These are phyloP conservation scores for Umimayanthus kanabou DNA, from an alignment of 92 coral and sea anemone genomes.

Conservation along the genomic window DNA sequence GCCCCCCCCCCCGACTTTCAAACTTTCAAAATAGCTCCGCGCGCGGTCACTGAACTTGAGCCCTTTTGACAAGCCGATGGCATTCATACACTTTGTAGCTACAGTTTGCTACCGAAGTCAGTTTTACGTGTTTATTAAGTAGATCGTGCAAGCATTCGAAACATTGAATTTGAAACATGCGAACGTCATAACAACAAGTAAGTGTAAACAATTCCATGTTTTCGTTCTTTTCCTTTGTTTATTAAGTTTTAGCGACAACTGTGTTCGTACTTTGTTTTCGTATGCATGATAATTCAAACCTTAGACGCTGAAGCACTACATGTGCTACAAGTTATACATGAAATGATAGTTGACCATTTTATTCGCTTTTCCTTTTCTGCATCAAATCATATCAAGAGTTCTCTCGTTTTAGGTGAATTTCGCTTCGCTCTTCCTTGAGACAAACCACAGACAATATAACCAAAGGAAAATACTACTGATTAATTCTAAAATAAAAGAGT, in stretches of 20 bases:
- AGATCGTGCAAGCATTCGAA: background rate
- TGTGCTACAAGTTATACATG: background rate
- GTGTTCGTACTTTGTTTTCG: background rate
- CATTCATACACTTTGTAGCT: too few species aligned
- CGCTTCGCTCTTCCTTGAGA: background rate
- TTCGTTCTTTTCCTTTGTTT: background rate
- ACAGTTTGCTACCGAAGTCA: too few species aligned
- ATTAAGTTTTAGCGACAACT: background rate
- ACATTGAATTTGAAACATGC: background rate
- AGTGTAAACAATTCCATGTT: background rate
- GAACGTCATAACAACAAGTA: background rate
- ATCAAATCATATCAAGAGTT: background rate
- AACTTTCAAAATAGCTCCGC: too few species aligned
- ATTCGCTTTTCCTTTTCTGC: too few species aligned
- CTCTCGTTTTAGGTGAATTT: background rate
- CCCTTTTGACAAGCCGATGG: too few species aligned
- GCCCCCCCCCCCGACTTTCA: too few species aligned
- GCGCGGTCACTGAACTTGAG: too few species aligned
- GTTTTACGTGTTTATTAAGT: background rate
- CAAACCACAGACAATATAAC: background rate
- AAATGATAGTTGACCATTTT: background rate
- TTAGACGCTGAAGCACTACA: too few species aligned
- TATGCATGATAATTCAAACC: background rate
- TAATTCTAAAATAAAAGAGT: too few species aligned
- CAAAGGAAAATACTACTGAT: too few species aligned